These are phyloP conservation scores for Caenorhabditis wallacei DNA, from an alignment of 2,888 invertebrate species.

Conservation along the genomic window DNA sequence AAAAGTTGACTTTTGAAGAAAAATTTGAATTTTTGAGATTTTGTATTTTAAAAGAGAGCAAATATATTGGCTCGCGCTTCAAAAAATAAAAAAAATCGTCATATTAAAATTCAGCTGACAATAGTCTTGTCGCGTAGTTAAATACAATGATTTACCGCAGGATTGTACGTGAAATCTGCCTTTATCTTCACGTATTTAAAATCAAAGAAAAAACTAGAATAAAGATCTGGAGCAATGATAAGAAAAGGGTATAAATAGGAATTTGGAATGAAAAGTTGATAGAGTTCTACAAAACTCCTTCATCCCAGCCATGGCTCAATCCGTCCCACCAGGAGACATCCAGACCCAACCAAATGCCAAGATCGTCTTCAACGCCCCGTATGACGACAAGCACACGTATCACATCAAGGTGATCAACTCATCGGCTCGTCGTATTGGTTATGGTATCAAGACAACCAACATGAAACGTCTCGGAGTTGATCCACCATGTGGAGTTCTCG, in stretches of 20 bases:
- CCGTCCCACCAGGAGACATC: constrained; percentile 76
- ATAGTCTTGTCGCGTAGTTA: too few species aligned
- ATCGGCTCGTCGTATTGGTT: constrained; percentile 75
- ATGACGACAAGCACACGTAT: constrained; percentile 78
- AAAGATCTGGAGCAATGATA: not conserved
- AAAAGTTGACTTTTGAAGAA: too few species aligned
- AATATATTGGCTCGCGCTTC: too few species aligned
- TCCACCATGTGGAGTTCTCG: constrained; percentile 70
- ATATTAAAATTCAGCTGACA: too few species aligned
- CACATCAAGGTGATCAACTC: constrained; percentile 71
- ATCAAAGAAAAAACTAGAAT: not conserved
- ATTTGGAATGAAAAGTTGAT: not conserved
- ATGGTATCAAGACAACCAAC: constrained; percentile 77
- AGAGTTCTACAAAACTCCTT: not conserved
- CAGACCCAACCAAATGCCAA: constrained; percentile 72
- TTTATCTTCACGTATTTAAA: too few species aligned
- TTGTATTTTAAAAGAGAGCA: too few species aligned
- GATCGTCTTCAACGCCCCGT: constrained; percentile 79
- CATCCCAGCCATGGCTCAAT: constrained; percentile 65
- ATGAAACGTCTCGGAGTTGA: constrained; percentile 45
- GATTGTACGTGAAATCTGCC: too few species aligned
- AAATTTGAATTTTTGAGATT: too few species aligned
- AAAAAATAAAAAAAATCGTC: too few species aligned
- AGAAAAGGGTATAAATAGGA: not conserved
- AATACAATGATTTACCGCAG: too few species aligned